A percentile compares a stretch with the other conserved stretches of the same genome.
These are phyloP conservation scores for Stomatorhinus walkeri DNA, from an alignment of 2,797 vertebrate species.

Conservation along the genomic window DNA sequence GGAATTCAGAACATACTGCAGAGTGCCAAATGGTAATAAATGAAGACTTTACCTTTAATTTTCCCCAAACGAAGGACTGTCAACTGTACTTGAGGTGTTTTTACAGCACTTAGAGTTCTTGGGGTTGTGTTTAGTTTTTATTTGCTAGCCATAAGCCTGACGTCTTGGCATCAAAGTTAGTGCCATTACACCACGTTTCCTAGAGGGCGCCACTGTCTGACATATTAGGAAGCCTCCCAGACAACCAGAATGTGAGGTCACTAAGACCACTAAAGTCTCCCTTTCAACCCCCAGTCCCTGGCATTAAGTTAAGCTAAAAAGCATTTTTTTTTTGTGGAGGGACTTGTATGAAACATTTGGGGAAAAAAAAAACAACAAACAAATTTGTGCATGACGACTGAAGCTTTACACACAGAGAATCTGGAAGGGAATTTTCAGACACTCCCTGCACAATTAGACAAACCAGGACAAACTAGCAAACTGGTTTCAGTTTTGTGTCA, in stretches of 20 bases:
- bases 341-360: constrained; percentile 2
- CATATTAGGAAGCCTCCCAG: not conserved
- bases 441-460: constrained; percentile 2
- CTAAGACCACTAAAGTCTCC: not conserved
- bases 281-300: not conserved
- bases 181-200: not conserved
- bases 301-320: not conserved
- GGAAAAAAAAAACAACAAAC: constrained; percentile 1
- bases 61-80: not conserved
- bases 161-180: not conserved
- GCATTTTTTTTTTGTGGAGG: constrained; percentile 3
- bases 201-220: not conserved
- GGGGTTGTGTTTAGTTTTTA: not conserved
- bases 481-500: constrained; percentile 5
- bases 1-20: not conserved
- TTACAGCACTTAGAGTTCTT: not conserved
- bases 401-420: constrained; percentile 13
- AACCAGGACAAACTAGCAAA: constrained; percentile 12
- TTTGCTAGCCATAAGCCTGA: not conserved
- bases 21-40: not conserved
- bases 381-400: constrained; percentile 12
- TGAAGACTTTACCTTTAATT: not conserved
- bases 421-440: constrained; percentile 2
- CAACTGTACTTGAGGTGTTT: not conserved
- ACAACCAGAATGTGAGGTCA: not conserved